A percentile compares a stretch with the other conserved stretches of the same genome.
phyloP scores from a whole-genome alignment of 2,113 vertebrate species.

The Lipophrys pholis region DNA sequence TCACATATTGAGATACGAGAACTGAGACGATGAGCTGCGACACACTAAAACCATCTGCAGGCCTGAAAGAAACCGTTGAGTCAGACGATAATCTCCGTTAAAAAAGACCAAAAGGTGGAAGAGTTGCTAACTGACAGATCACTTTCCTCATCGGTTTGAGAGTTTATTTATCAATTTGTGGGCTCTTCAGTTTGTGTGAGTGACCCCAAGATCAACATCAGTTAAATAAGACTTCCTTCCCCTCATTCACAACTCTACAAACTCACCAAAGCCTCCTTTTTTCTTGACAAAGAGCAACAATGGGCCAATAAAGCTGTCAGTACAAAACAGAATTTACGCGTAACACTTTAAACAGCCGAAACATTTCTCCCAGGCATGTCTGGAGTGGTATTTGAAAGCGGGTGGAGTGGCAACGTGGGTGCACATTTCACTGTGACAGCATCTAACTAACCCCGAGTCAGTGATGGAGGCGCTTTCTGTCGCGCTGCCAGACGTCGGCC shows the following conservation, averaged over 20 bases:
- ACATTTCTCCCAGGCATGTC: slow-evolving; percentile 42
- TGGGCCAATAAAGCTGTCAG: slow-evolving; percentile 78
- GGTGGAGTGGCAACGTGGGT: background rate
- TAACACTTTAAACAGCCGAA: slow-evolving; percentile 59
- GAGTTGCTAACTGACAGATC: background rate
- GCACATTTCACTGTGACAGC: slow-evolving; percentile 33
- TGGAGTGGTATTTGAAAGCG: slow-evolving; percentile 25
- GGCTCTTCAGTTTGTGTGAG: slow-evolving; percentile 31
- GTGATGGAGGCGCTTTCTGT: slow-evolving; percentile 11
- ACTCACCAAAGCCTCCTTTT: slow-evolving; percentile 58
- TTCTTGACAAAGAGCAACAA: slow-evolving; percentile 70
- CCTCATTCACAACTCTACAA: slow-evolving; percentile 69
- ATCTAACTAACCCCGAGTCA: slow-evolving; percentile 10
- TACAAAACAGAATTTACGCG: slow-evolving; percentile 66
- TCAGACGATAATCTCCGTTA: background rate
- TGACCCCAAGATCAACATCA: slow-evolving; percentile 50
- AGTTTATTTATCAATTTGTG: slow-evolving; percentile 38
- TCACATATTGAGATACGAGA: no score
- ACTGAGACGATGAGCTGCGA: no score
- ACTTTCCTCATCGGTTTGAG: slow-evolving; percentile 16
- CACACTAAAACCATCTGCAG: background rate
- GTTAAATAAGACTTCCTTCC: slow-evolving; percentile 67
- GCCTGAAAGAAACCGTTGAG: background rate
- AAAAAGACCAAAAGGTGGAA: no score
- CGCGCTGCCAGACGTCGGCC: background rate